Base-by-base conservation (phyloP, 2,888 invertebrate species). In the Metopia argyrocephala region DNA sequence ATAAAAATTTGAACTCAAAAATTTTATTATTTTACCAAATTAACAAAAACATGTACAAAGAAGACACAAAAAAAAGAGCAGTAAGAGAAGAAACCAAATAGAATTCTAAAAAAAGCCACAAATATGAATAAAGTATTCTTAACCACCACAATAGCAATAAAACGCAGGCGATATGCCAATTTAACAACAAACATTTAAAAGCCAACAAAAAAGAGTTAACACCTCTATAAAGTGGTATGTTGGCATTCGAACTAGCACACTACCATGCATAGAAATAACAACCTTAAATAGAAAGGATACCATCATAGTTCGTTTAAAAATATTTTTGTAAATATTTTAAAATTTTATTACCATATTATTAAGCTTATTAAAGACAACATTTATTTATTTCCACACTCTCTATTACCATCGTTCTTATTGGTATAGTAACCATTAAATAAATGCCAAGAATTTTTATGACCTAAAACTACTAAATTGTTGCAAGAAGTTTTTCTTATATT, bases 201-300 rank as follows among this genome's bases (percentile, higher is more conserved):
- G 5, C 46, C 59, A 59, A 73, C 20, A 6, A 31, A 76, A 54
- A 69, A 50, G 27, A 62, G 27, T 76, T 76, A 73, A 56, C 65
- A 76, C 76, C 69, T 81, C 73, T 25, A 52, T 71, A 64, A 78
- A 71, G 62, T 62, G 76, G 69, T 64, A 54, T 76, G 62, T n/a
- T n/a, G n/a, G n/a, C n/a, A n/a, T n/a, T n/a, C n/a, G n/a, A n/a
- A n/a, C n/a, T n/a, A n/a, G n/a, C n/a, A n/a, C n/a, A n/a, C n/a
- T n/a, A n/a, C n/a, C n/a, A 69, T 56, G 62, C 38, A 57, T 38
- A 15, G 12, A 21, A 57, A 31, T 12, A 31, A 7, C 12, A 31
- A 12, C 31, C 2, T 0, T 2, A 31, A 12, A 12, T 31, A 7
- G 7, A 31, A 0, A 31, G 31, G 9, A 31, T 31, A 31, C n/a